Percentiles rank a stretch among this genome's conserved stretches.
These are phyloP conservation scores for Trogon melanurus DNA, from an alignment of 2,113 vertebrate species.

Conservation along the genomic window DNA sequence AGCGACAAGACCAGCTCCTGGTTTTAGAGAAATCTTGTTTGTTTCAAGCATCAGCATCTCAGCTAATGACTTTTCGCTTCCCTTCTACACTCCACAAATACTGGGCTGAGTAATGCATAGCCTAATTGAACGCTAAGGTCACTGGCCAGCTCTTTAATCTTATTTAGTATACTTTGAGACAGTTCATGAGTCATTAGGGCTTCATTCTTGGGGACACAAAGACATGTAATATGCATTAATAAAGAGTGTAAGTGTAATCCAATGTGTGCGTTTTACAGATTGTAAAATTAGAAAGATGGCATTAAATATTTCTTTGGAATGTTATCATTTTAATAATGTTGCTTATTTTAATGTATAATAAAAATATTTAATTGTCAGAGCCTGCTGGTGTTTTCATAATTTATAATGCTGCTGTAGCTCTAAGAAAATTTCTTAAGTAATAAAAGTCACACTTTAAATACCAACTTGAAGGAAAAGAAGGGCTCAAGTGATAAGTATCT, in stretches of 20 bases:
- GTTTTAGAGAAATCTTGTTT: background rate
- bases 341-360: constrained; percentile 1
- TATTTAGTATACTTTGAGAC: constrained; percentile 49
- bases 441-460: constrained; percentile 7
- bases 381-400: background rate
- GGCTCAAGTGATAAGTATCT: background rate
- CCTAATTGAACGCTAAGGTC: constrained; percentile 58
- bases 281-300: background rate
- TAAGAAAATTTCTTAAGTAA: background rate
- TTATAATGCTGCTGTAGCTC: background rate
- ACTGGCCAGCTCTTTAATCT: constrained; percentile 53
- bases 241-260: background rate
- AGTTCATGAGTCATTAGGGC: constrained; percentile 38
- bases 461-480: background rate
- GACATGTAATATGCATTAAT: background rate
- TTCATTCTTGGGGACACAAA: constrained; percentile 26
- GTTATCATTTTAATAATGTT: background rate
- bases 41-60: constrained; percentile 14
- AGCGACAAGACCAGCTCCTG: background rate
- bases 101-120: background rate
- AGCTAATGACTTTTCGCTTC: constrained; percentile 40
- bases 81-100: constrained; percentile 8
- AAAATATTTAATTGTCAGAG: constrained; percentile 29
- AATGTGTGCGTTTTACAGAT: background rate
- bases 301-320: background rate